Evolutionary conservation across 2,797 vertebrate genomes (phyloP).

Genomic region (Pipistrellus nathusii): DNA sequence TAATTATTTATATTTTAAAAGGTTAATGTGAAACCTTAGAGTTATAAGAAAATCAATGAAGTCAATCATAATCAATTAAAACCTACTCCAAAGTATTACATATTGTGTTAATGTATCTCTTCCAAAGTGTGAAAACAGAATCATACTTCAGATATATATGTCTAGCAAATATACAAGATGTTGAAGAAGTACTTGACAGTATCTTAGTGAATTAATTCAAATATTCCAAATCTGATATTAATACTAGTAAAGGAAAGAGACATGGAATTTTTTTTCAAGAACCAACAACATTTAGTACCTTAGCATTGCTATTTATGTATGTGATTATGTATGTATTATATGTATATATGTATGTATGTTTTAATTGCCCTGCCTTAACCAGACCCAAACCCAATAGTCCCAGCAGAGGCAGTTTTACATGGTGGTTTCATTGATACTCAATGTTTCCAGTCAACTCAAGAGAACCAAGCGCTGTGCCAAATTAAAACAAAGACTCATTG

Average conservation of each 20-base stretch:
- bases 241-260: not conserved
- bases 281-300: not conserved
- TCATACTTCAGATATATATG: not conserved
- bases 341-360: not conserved
- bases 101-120: conserved; percentile 41
- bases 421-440: not conserved
- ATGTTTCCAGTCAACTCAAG: not conserved
- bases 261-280: not conserved
- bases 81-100: not conserved
- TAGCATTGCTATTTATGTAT: not conserved
- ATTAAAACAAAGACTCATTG: conserved; percentile 11
- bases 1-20: conserved; percentile 55
- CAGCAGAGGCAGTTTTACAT: not conserved
- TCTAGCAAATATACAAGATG: not conserved
- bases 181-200: not conserved
- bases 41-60: conserved; percentile 45
- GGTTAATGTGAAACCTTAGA: not conserved
- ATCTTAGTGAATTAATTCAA: conserved; percentile 3
- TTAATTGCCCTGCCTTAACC: not conserved
- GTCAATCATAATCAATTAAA: conserved; percentile 58
- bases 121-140: not conserved
- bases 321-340: not conserved
- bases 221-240: not conserved
- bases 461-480: not conserved
- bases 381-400: not conserved